A percentile compares a stretch with the other conserved stretches of the same genome.
Conservation (phyloP, 2,113 vertebrate species). For the Oncorhynchus kisutch region DNA sequence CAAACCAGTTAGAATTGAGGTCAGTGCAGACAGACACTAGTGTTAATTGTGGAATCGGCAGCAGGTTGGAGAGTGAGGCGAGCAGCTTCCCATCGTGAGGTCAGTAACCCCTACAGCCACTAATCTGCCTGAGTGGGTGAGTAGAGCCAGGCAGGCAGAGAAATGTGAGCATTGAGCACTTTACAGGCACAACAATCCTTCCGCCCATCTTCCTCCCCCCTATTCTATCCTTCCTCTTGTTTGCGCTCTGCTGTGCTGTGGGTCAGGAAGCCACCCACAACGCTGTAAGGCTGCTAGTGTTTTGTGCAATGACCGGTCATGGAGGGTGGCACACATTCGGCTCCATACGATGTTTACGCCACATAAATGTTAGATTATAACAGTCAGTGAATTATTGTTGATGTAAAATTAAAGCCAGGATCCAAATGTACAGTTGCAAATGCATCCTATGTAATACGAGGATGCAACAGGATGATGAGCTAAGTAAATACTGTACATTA, state of each 20-base stretch:
- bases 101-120: slow-evolving; percentile 52
- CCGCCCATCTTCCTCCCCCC: slow-evolving; percentile 4
- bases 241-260: not conserved
- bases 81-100: slow-evolving; percentile 36
- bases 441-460: not conserved
- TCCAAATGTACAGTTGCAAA: not conserved
- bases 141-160: slow-evolving; percentile 44
- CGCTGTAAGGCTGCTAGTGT: not conserved
- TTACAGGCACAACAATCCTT: slow-evolving; percentile 25
- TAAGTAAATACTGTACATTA: not conserved
- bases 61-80: slow-evolving; percentile 28
- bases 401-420: not conserved
- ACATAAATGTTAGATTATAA: not conserved
- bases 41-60: slow-evolving; percentile 51
- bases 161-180: slow-evolving; percentile 65
- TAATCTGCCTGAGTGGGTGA: slow-evolving; percentile 59
- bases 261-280: not conserved
- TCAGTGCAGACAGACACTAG: slow-evolving; percentile 42
- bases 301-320: not conserved
- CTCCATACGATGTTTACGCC: not conserved
- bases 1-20: slow-evolving; percentile 45
- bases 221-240: slow-evolving; percentile 6
- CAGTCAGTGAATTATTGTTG: not conserved
- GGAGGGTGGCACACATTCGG: not conserved
- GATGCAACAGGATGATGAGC: not conserved